Conservation (phyloP, 2,888 invertebrate genomes). For the Theodoxus fluviatilis region DNA sequence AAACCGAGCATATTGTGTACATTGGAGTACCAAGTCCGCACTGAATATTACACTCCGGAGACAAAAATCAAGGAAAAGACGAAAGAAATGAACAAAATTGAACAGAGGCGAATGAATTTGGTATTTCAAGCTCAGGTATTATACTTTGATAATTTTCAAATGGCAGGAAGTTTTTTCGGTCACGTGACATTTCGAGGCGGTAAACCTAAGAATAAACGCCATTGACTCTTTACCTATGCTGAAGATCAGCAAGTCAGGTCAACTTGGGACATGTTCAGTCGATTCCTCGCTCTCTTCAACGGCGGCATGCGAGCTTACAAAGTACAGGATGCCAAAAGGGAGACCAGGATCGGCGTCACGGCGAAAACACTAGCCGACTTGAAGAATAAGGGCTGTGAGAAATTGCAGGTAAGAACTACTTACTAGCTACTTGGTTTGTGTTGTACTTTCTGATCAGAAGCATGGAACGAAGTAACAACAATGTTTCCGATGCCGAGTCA, state of each 20-base stretch:
- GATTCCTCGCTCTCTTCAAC: constrained; percentile 48
- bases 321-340: constrained; percentile 46
- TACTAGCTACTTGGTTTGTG: no score
- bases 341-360: constrained; percentile 45
- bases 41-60: no score
- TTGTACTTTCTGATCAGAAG: no score
- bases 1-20: constrained; percentile 40
- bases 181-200: constrained; percentile 17
- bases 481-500: no score
- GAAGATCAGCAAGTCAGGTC: background rate
- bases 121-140: no score
- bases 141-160: no score
- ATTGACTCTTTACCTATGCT: background rate
- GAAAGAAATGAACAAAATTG: no score
- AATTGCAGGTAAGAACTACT: constrained; percentile 45
- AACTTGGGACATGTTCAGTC: constrained; percentile 38
- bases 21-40: constrained; percentile 34
- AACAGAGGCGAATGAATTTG: no score
- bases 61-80: no score
- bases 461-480: no score
- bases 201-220: background rate
- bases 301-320: constrained; percentile 54
- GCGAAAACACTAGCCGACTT: constrained; percentile 49
- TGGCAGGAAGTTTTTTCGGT: no score
- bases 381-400: constrained; percentile 49